phyloP scores from a whole-genome alignment of 2,113 vertebrate genomes.

The Malurus cyaneus region DNA sequence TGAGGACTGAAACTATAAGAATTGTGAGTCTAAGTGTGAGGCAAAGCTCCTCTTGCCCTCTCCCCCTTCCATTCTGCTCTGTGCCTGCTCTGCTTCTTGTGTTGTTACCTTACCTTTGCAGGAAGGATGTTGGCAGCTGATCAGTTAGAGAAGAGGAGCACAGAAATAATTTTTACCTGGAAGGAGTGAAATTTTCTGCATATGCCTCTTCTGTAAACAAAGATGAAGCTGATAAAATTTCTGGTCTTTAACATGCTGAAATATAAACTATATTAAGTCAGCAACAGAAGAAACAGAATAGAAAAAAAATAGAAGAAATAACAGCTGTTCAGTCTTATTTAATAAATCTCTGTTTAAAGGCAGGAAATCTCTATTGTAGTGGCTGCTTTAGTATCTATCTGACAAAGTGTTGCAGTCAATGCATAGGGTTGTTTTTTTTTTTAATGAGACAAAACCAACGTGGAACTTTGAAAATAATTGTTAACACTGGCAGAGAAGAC shows the following conservation, averaged over 20 bases:
- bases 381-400: not conserved
- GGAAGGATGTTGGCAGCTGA: not conserved
- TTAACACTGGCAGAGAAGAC: not conserved
- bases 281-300: not conserved
- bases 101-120: not conserved
- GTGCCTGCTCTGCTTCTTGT: not conserved
- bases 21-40: not conserved
- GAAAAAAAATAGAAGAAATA: not conserved
- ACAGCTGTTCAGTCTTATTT: not conserved
- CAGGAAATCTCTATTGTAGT: not conserved
- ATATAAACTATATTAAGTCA: not conserved
- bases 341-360: not conserved
- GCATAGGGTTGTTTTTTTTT: not conserved
- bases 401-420: not conserved
- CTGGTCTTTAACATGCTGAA: not conserved
- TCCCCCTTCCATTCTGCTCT: not conserved
- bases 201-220: not conserved
- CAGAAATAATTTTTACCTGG: not conserved
- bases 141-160: not conserved
- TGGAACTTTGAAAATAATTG: not conserved
- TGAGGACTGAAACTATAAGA: not conserved
- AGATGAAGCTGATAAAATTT: not conserved
- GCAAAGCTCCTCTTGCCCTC: not conserved
- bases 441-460: not conserved
- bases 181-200: not conserved